These are phyloP conservation scores for Cherax destructor DNA, from an alignment of 1,140 invertebrate genomes.

Conservation along the genomic window DNA sequence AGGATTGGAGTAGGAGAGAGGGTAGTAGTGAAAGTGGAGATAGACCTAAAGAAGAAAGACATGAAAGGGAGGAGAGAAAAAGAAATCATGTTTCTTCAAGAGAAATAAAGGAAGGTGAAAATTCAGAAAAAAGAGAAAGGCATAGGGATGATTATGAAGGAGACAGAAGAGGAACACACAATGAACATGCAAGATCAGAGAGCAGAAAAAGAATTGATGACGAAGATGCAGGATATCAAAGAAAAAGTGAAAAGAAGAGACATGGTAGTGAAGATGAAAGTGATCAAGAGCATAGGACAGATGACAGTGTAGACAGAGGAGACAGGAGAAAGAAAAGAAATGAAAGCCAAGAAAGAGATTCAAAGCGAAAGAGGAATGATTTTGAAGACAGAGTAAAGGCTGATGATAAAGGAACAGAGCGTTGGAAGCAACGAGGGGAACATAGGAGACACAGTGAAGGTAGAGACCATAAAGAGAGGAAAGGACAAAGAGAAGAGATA, in stretches of 20 bases:
- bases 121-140: slow-evolving; percentile 14
- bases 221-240: neutral
- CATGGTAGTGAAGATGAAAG: slow-evolving; percentile 20
- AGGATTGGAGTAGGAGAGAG: slow-evolving; percentile 17
- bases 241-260: slow-evolving; percentile 7
- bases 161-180: slow-evolving; percentile 1
- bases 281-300: slow-evolving; percentile 6
- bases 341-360: neutral
- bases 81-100: neutral
- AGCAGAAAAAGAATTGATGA: slow-evolving; percentile 11
- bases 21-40: slow-evolving; percentile 17
- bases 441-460: neutral
- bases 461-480: slow-evolving; percentile 6
- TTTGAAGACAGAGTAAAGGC: neutral
- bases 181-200: neutral
- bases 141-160: slow-evolving; percentile 4
- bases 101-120: slow-evolving; percentile 16
- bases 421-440: slow-evolving; percentile 4
- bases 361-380: slow-evolving; percentile 3
- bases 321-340: slow-evolving; percentile 8
- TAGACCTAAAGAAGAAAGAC: neutral
- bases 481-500: slow-evolving; percentile 2
- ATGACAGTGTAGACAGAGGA: slow-evolving; percentile 13
- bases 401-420: neutral
- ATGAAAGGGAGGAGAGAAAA: slow-evolving; percentile 18